These are phyloP conservation scores for Rhynchonycteris naso DNA, from an alignment of 2,797 vertebrate species.

Conservation along the genomic window DNA sequence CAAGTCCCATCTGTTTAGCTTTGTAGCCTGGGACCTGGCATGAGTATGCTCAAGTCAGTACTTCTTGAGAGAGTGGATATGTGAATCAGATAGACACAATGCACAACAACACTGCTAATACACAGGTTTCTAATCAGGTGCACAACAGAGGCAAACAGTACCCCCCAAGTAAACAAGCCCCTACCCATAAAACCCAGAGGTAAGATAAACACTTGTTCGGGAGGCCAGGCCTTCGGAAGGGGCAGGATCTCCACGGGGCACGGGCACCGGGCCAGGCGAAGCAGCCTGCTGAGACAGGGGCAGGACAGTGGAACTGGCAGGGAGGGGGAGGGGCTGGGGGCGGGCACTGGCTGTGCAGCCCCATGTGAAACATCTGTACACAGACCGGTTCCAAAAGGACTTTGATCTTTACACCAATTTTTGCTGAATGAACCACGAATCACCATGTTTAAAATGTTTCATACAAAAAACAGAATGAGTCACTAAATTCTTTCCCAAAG, in stretches of 20 bases:
- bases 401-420: constrained; percentile 20
- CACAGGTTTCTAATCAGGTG: background rate
- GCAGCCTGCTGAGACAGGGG: background rate
- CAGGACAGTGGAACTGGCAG: background rate
- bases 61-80: background rate
- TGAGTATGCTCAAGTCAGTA: background rate
- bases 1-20: background rate
- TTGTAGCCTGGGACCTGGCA: background rate
- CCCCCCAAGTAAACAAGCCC: background rate
- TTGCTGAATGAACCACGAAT: constrained; percentile 36
- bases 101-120: background rate
- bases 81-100: background rate
- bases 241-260: background rate
- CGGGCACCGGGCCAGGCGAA: background rate
- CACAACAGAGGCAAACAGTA: background rate
- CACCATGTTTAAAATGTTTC: constrained; percentile 37
- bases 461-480: background rate
- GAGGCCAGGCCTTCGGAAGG: background rate
- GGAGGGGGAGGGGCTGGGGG: background rate
- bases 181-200: background rate
- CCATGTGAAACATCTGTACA: background rate
- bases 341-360: background rate
- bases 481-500: constrained; percentile 25
- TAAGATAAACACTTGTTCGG: rapidly evolving
- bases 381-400: background rate